Percentiles rank a stretch among this genome's conserved stretches.
phyloP scores from a whole-genome alignment of 2,888 invertebrate species.

The Athripsodes cinereus region DNA sequence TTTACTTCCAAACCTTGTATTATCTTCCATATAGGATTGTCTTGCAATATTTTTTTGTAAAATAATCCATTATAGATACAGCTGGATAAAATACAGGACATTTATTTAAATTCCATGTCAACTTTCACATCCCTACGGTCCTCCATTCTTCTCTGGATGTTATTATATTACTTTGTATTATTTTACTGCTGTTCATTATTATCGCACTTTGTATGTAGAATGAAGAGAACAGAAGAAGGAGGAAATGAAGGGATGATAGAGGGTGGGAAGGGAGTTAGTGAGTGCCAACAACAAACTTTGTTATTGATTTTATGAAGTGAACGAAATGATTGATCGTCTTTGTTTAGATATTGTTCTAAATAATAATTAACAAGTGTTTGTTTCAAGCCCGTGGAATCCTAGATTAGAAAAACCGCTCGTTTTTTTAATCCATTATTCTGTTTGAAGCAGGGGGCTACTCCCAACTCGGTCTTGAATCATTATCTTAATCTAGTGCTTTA shows the following conservation, averaged over 20 bases:
- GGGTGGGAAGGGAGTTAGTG: too few relatives aligned
- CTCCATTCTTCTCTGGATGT: not conserved
- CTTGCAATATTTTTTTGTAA: too few relatives aligned
- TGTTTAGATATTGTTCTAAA: not conserved
- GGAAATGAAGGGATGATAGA: not conserved
- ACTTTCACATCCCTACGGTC: not conserved
- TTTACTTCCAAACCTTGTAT: too few relatives aligned
- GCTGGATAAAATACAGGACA: too few relatives aligned
- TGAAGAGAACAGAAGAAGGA: not conserved
- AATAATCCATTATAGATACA: too few relatives aligned
- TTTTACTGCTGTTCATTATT: conserved; percentile 13
- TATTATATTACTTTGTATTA: not conserved
- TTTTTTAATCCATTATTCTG: too few relatives aligned
- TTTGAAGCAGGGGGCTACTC: too few relatives aligned
- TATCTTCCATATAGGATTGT: too few relatives aligned
- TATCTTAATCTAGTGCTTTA: too few relatives aligned
- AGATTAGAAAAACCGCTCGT: not conserved
- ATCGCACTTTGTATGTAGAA: conserved; percentile 2
- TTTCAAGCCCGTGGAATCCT: too few relatives aligned
- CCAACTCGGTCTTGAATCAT: too few relatives aligned
- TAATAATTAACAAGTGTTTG: not conserved
- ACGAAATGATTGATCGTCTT: not conserved
- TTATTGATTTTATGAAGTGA: not conserved
- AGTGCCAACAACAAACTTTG: not conserved
- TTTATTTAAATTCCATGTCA: too few relatives aligned